phyloP scores from a whole-genome alignment of 2,888 invertebrate genomes.

The Diploptera punctata region DNA sequence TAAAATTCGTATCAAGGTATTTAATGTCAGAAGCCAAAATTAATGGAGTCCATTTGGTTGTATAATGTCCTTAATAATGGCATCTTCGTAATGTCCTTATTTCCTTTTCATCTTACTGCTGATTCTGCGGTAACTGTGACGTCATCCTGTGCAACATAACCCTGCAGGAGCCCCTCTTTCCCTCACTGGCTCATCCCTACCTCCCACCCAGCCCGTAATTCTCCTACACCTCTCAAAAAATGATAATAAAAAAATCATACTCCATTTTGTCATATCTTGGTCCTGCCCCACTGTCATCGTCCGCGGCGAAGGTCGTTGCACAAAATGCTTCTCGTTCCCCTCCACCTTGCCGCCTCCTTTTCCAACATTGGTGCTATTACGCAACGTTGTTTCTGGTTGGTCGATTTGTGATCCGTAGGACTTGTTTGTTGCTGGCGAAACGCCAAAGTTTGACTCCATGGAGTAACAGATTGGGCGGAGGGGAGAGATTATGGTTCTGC shows the following conservation, averaged over 20 bases:
- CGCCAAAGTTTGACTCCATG: constrained; percentile 4
- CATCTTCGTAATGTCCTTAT: too few relatives aligned
- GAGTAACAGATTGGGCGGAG: too few relatives aligned
- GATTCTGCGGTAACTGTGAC: neutral
- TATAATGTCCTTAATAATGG: too few relatives aligned
- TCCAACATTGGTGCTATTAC: constrained; percentile 16
- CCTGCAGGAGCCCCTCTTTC: constrained; percentile 31
- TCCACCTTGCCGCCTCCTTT: neutral
- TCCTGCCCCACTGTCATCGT: constrained; percentile 39
- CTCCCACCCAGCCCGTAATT: neutral
- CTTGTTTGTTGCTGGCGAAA: neutral
- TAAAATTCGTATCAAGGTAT: too few relatives aligned
- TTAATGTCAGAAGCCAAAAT: too few relatives aligned
- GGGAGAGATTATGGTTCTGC: too few relatives aligned
- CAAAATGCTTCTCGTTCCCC: constrained; percentile 33
- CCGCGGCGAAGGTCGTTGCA: constrained; percentile 40
- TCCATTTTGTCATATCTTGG: constrained; percentile 23
- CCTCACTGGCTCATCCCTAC: neutral
- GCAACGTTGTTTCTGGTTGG: constrained; percentile 20
- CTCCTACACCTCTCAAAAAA: neutral
- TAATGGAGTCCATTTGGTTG: too few relatives aligned
- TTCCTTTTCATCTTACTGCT: neutral
- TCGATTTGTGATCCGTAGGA: neutral
- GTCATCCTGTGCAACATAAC: constrained; percentile 21
- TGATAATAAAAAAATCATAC: constrained; percentile 2